These are phyloP conservation scores for Trissoscelio sp. DNA, from an alignment of 2,888 invertebrate genomes.

Conservation along the genomic window DNA sequence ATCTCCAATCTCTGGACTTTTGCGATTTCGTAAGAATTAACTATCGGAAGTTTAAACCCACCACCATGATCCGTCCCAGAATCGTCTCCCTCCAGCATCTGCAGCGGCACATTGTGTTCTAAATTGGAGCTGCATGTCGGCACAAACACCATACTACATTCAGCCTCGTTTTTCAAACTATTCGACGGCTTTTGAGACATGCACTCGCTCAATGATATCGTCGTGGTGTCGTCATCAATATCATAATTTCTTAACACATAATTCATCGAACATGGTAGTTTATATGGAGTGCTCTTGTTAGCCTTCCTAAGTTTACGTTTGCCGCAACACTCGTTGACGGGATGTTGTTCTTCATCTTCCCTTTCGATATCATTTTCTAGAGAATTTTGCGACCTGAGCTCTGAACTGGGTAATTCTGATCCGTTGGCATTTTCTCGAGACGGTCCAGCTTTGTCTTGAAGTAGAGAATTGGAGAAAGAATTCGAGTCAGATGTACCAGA, in stretches of 20 bases:
- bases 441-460: slow-evolving; percentile 32
- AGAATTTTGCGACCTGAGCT: neutral
- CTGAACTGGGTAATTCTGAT: neutral
- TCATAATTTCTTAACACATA: slow-evolving; percentile 50
- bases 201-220: slow-evolving; percentile 44
- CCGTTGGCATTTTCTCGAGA: slow-evolving; percentile 14
- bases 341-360: neutral
- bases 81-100: slow-evolving; percentile 61
- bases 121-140: slow-evolving; percentile 67
- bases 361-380: neutral
- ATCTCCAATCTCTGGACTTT: slow-evolving; percentile 77
- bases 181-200: slow-evolving; percentile 10
- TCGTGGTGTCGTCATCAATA: slow-evolving; percentile 33
- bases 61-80: slow-evolving; percentile 68
- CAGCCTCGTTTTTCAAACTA: slow-evolving; percentile 50
- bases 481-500: slow-evolving; percentile 6
- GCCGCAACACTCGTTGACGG: slow-evolving; percentile 11
- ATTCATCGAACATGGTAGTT: slow-evolving; percentile 54
- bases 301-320: slow-evolving; percentile 42
- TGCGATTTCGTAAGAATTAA: slow-evolving; percentile 77
- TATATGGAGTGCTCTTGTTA: slow-evolving; percentile 65
- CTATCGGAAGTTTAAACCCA: slow-evolving; percentile 80
- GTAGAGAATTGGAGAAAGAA: neutral
- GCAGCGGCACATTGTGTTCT: slow-evolving; percentile 70
- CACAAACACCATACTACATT: slow-evolving; percentile 50